Percentiles rank a stretch among this genome's conserved stretches.
These are phyloP conservation scores for Elaphurus davidianus DNA, from an alignment of 2,113 vertebrate genomes.

Conservation along the genomic window DNA sequence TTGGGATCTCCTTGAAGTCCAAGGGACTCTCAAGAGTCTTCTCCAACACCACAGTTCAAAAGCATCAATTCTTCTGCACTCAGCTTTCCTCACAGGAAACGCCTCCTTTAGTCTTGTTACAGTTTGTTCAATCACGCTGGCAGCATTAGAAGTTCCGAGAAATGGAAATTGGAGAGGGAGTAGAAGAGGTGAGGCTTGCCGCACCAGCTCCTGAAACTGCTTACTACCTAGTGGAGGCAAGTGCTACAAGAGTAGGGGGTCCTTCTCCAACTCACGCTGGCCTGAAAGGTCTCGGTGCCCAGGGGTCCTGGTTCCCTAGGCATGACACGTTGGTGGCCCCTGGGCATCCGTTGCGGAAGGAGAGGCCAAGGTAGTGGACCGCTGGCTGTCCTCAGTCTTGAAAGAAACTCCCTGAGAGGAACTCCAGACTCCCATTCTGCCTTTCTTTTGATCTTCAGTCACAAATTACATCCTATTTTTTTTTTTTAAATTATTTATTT, in stretches of 20 bases:
- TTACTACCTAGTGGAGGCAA: background rate
- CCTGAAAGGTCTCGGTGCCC: background rate
- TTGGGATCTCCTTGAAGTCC: too few species aligned
- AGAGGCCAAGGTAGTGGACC: too few species aligned
- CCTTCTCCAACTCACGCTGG: background rate
- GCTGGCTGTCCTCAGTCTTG: background rate
- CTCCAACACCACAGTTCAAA: too few species aligned
- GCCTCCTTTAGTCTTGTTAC: background rate
- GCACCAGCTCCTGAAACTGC: background rate
- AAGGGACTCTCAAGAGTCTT: too few species aligned
- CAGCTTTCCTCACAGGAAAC: too few species aligned
- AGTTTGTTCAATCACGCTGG: background rate
- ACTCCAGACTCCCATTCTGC: background rate
- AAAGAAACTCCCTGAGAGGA: background rate
- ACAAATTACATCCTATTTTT: background rate
- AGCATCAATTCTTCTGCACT: too few species aligned
- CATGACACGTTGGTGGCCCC: background rate
- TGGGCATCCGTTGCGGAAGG: background rate
- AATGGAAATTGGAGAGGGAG: background rate
- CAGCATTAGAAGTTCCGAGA: background rate
- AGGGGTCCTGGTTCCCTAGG: background rate
- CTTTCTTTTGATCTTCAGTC: background rate
- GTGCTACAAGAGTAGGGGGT: background rate
- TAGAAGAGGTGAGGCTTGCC: background rate
- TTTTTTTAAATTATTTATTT: too few species aligned